These are phyloP conservation scores for Metridium senile DNA, from an alignment of 92 coral and sea anemone genomes.

Conservation along the genomic window DNA sequence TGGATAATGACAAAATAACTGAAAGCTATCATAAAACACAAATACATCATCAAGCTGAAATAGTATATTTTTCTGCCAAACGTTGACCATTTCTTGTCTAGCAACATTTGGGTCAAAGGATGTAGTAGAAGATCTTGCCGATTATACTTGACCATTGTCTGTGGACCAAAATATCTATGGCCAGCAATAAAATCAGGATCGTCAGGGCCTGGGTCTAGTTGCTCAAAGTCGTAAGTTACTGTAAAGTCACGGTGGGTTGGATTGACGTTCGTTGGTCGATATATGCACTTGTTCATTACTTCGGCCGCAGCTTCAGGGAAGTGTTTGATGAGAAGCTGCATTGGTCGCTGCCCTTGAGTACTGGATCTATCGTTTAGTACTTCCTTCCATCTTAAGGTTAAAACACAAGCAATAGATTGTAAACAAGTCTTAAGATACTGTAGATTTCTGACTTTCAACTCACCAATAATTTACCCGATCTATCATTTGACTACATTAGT, in stretches of 20 bases:
- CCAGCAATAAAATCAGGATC: constrained; percentile 29
- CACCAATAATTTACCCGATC: no score
- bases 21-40: constrained; percentile 48
- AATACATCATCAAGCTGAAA: constrained; percentile 57
- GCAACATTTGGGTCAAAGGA: constrained; percentile 70
- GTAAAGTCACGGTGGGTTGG: constrained; percentile 65
- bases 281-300: constrained; percentile 69
- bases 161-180: constrained; percentile 72
- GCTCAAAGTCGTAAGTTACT: constrained; percentile 68
- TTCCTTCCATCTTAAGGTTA: constrained; percentile 59
- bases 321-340: constrained; percentile 58
- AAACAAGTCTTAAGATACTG: no score
- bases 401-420: no score
- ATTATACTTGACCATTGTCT: constrained; percentile 65
- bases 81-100: constrained; percentile 75
- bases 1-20: constrained; percentile 66
- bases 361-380: constrained; percentile 22
- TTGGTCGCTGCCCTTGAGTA: constrained; percentile 28
- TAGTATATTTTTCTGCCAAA: constrained; percentile 67
- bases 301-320: constrained; percentile 73
- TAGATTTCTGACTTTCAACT: no score
- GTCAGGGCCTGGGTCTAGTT: constrained; percentile 84
- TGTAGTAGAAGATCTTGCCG: constrained; percentile 66
- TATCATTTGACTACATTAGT: no score
- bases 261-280: constrained; percentile 38